A percentile compares a stretch with the other conserved stretches of the same genome.
Conservation (phyloP, 2,888 invertebrate genomes). For the Hemithea aestivaria region DNA sequence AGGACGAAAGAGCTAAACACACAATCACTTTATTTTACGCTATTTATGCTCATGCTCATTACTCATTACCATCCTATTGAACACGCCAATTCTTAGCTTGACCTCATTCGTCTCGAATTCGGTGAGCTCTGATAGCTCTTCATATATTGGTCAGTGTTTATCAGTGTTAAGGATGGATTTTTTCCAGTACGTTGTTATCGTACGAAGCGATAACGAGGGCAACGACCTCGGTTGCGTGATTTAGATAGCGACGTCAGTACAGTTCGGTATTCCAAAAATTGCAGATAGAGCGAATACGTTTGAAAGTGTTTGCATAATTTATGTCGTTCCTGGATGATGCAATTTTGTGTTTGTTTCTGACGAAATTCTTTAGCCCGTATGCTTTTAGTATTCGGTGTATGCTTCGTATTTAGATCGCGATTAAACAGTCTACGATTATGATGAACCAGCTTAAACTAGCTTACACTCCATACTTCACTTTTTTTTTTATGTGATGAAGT, state of each 20-base stretch:
- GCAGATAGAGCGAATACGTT: constrained; percentile 24
- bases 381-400: too few species aligned
- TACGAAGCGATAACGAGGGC: constrained; percentile 63
- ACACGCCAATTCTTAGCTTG: constrained; percentile 28
- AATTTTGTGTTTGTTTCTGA: constrained; percentile 3
- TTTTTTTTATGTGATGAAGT: too few species aligned
- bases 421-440: too few species aligned
- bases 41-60: constrained; percentile 19
- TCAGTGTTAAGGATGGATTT: constrained; percentile 59
- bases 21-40: constrained; percentile 7
- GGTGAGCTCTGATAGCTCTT: constrained; percentile 36
- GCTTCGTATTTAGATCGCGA: too few species aligned
- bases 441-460: too few species aligned
- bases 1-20: constrained; percentile 38
- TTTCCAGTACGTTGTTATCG: constrained; percentile 70
- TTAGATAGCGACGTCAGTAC: constrained; percentile 37
- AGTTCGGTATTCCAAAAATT: constrained; percentile 26
- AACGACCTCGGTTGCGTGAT: constrained; percentile 63
- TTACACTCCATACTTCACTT: too few species aligned
- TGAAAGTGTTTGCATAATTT: constrained; percentile 13
- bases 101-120: constrained; percentile 20
- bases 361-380: constrained; percentile 10
- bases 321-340: constrained; percentile 12
- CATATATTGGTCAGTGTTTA: constrained; percentile 45
- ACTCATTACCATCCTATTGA: constrained; percentile 33